phyloP scores from a whole-genome alignment of 1,140 invertebrate genomes.

The Thaumetopoea pityocampa region DNA sequence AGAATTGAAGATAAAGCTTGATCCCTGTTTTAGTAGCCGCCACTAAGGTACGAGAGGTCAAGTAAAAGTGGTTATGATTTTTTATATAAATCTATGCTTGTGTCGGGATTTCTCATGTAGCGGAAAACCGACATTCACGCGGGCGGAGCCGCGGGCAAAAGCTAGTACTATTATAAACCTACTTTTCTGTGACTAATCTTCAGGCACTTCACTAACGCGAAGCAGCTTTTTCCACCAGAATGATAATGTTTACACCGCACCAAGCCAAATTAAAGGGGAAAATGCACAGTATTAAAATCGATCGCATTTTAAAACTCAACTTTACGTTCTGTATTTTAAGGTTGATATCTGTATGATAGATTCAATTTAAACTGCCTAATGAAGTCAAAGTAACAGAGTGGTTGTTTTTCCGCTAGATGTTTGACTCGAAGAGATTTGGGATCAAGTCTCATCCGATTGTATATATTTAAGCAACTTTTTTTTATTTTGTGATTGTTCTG shows the following conservation, averaged over 20 bases:
- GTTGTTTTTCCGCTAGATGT: conserved; percentile 15
- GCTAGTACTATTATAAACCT: not conserved
- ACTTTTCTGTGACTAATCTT: conserved; percentile 1
- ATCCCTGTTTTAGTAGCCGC: too few species aligned
- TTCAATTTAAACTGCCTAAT: conserved; percentile 18
- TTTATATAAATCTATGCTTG: too few species aligned
- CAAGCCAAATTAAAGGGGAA: conserved; percentile 40
- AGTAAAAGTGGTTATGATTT: too few species aligned
- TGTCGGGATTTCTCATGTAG: too few species aligned
- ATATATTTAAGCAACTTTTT: conserved; percentile 4
- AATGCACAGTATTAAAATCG: conserved; percentile 27
- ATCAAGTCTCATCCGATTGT: conserved; percentile 21
- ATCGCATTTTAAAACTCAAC: conserved; percentile 11
- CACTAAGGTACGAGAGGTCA: too few species aligned
- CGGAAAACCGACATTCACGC: not conserved
- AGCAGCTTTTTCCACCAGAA: conserved; percentile 46
- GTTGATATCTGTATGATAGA: not conserved
- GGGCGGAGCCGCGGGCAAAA: too few species aligned
- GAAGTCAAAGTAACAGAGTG: too few species aligned
- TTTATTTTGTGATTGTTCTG: not conserved
- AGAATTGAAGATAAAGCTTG: too few species aligned
- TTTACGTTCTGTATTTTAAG: conserved; percentile 1
- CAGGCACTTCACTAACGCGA: conserved; percentile 36
- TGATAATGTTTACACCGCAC: conserved; percentile 42
- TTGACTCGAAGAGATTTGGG: conserved; percentile 23